A percentile compares a stretch with the other conserved stretches of the same genome.
phyloP scores from a whole-genome alignment of 1,140 invertebrate genomes.

The Adoxophyes honmai region DNA sequence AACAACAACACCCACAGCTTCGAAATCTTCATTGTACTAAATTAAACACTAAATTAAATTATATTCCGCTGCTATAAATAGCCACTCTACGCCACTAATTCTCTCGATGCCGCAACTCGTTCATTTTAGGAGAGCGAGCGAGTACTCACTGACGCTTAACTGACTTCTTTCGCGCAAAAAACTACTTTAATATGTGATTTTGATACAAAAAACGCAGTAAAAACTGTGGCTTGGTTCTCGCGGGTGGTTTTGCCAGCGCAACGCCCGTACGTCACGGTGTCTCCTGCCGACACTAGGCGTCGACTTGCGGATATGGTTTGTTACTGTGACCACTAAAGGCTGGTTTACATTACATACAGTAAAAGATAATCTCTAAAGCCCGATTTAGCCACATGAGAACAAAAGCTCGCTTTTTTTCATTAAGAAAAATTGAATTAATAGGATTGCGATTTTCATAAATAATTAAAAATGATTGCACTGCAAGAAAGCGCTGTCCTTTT shows the following conservation, averaged over 20 bases:
- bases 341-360: no score
- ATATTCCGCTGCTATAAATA: neutral
- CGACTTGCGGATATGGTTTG: neutral
- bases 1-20: neutral
- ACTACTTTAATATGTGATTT: slow-evolving; percentile 10
- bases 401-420: no score
- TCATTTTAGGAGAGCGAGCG: neutral
- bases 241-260: no score
- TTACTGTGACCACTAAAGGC: no score
- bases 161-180: neutral
- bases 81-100: neutral
- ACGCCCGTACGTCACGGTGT: neutral
- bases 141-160: neutral
- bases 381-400: no score
- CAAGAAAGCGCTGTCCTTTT: no score
- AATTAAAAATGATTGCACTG: no score
- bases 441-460: no score
- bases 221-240: neutral
- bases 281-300: neutral
- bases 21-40: neutral
- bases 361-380: no score
- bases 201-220: slow-evolving; percentile 2
- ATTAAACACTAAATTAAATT: no score
- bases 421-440: no score
- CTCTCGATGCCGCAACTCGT: neutral